A percentile compares a stretch with the other conserved stretches of the same genome.
phyloP scores from a whole-genome alignment of 2,113 vertebrate species.

The Pristiophorus japonicus region DNA sequence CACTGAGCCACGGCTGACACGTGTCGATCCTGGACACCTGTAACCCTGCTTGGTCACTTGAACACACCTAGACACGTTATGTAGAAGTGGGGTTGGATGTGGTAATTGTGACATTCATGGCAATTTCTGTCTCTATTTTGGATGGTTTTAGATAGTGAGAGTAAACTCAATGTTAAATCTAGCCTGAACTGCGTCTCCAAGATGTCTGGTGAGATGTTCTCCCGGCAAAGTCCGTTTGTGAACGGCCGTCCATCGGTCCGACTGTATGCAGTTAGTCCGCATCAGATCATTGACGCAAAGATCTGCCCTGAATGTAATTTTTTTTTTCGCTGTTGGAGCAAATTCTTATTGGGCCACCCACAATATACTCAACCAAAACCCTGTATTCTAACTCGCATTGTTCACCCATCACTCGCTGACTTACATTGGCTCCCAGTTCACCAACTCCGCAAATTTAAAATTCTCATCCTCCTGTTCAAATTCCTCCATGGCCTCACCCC shows the following conservation, averaged over 20 bases:
- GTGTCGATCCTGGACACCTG: neutral
- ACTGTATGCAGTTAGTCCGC: no score
- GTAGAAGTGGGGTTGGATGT: neutral
- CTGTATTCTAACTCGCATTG: neutral
- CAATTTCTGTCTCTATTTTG: neutral
- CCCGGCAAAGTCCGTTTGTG: neutral
- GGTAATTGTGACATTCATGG: neutral
- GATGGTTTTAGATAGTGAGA: neutral
- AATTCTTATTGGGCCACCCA: neutral
- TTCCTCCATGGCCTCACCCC: no score
- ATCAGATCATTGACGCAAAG: no score
- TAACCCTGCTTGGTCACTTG: neutral
- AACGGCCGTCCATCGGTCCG: neutral
- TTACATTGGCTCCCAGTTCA: no score
- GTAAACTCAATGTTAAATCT: neutral
- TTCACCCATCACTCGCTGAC: no score
- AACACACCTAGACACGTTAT: neutral
- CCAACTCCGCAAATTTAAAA: no score
- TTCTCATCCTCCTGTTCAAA: no score
- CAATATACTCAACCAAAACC: neutral
- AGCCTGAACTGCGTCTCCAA: neutral
- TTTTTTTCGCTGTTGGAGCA: neutral
- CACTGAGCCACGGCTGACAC: no score
- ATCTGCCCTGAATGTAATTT: neutral
- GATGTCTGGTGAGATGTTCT: neutral